Evolutionary conservation across 2,797 vertebrate genomes (phyloP).

Genomic region (Lates japonicus): DNA sequence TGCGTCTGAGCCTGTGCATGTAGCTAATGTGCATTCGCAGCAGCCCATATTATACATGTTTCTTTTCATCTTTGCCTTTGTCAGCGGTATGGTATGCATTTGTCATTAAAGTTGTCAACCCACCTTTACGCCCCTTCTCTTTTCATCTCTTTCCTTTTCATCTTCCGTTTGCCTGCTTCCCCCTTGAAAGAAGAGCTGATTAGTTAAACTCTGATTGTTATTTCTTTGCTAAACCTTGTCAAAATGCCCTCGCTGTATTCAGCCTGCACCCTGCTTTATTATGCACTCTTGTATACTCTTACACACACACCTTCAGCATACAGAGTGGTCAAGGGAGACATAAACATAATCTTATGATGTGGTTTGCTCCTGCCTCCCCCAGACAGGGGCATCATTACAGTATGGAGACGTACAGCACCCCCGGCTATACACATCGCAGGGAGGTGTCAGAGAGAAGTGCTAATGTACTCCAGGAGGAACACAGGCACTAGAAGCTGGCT

Average conservation of each 20-base stretch:
- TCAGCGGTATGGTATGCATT: slow-evolving; percentile 47
- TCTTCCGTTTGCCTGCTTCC: slow-evolving; percentile 33
- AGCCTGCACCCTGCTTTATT: slow-evolving; percentile 34
- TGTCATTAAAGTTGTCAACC: slow-evolving; percentile 62
- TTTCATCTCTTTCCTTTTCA: slow-evolving; percentile 61
- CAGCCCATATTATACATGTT: slow-evolving; percentile 3
- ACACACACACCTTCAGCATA: slow-evolving; percentile 53
- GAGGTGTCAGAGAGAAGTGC: slow-evolving; percentile 60
- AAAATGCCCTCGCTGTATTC: slow-evolving; percentile 58
- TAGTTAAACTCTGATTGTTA: slow-evolving; percentile 70
- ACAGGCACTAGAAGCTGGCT: slow-evolving; percentile 34
- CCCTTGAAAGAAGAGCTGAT: slow-evolving; percentile 66
- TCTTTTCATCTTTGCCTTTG: slow-evolving; percentile 58
- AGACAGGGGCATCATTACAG: slow-evolving; percentile 71
- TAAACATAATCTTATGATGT: slow-evolving; percentile 73
- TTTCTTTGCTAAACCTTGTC: slow-evolving; percentile 70
- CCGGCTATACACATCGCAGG: slow-evolving; percentile 56
- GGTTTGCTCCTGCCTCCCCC: slow-evolving; percentile 56
- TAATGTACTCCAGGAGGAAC: slow-evolving; percentile 69
- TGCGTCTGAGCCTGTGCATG: background rate
- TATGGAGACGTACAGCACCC: slow-evolving; percentile 44
- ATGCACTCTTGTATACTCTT: slow-evolving; percentile 29
- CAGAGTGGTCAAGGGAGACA: slow-evolving; percentile 68
- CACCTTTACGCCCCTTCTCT: slow-evolving; percentile 44
- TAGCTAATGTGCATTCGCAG: slow-evolving; percentile 12